Percentiles rank a stretch among this genome's conserved stretches.
These are phyloP conservation scores for Knipowitschia caucasica DNA, from an alignment of 2,797 vertebrate species.

Conservation along the genomic window DNA sequence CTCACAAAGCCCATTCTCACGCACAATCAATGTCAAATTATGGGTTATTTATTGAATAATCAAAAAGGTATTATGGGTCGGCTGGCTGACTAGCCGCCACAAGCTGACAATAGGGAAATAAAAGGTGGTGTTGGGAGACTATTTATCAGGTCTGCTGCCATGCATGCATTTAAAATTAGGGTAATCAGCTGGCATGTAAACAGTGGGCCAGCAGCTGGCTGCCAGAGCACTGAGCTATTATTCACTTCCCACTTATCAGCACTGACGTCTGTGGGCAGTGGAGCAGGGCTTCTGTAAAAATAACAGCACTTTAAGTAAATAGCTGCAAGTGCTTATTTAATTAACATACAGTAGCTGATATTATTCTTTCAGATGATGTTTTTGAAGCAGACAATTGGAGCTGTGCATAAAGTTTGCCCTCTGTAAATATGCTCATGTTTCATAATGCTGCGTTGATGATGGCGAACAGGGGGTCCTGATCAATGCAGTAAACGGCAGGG, in stretches of 20 bases:
- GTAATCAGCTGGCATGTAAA: conserved; percentile 92
- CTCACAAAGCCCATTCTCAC: conserved; percentile 68
- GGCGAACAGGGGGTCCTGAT: conserved; percentile 45
- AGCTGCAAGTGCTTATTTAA: conserved; percentile 21
- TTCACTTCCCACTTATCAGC: conserved; percentile 83
- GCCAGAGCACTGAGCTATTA: conserved; percentile 82
- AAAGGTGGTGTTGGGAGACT: conserved; percentile 49
- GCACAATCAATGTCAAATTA: conserved; percentile 87
- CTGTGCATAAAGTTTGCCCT: background rate
- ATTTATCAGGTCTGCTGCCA: conserved; percentile 78
- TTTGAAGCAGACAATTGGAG: background rate
- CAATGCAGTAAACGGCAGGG: conserved; percentile 54
- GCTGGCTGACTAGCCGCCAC: conserved; percentile 63
- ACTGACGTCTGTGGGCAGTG: conserved; percentile 45
- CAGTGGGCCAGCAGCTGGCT: conserved; percentile 84
- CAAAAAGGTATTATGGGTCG: conserved; percentile 79
- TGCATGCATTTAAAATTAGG: conserved; percentile 85
- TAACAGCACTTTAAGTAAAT: conserved; percentile 19
- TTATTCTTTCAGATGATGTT: background rate
- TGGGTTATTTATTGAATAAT: conserved; percentile 89
- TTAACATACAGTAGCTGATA: conserved; percentile 1
- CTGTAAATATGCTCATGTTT: background rate
- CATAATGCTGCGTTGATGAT: conserved; percentile 4
- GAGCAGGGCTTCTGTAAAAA: conserved; percentile 17
- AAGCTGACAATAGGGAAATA: conserved; percentile 64